Base-by-base conservation (phyloP, 2,888 invertebrate species). In the Blomia tropicalis region DNA sequence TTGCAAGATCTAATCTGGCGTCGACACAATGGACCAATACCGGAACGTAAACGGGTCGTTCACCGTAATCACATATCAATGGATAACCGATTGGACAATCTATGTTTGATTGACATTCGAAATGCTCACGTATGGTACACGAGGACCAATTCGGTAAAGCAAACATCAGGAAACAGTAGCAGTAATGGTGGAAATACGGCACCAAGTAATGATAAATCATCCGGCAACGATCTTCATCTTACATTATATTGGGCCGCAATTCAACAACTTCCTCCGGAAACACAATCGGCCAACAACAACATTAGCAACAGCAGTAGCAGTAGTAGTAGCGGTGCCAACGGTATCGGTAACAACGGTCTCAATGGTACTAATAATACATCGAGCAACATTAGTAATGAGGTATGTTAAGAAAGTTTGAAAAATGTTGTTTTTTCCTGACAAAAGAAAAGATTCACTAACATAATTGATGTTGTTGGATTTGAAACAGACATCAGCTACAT, bases 21-120 rank as follows among this genome's bases (percentile, higher is more conserved):
- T 67, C 72, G 71, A 63, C 76, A 77, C 67, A 72, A 74, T 67
- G 77, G 77, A 11, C 76, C 74, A 22, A 74, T 77, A 17, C 76
- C 77, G 23, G 72, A 73, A 2, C 74, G 75, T 11, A 77, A 73
- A 70, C 73, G 73, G 69, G 76, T 78, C 22, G 69, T 74, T 11
- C 77, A 77, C 67, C 71, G 72, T 62, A 78, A 78, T 68, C 74
- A 74, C 59, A 74, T 77, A 30, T 76, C 77, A 0, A 76, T 78
- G 63, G 78, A 78, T 70, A 77, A 77, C 69, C 70, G 78, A 41
- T 68, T 77, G 67, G 76, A 77, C 65, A 78, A 78, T 69, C 70
- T 78, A 63, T 70, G 71, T 23, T 70, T 77, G 47, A 27, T 56
- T 27, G 56, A 56, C 29, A 3, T 56, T 56, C 25, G 56, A 14